phyloP scores from a whole-genome alignment of 2,113 vertebrate species.

The Neotragus moschatus region DNA sequence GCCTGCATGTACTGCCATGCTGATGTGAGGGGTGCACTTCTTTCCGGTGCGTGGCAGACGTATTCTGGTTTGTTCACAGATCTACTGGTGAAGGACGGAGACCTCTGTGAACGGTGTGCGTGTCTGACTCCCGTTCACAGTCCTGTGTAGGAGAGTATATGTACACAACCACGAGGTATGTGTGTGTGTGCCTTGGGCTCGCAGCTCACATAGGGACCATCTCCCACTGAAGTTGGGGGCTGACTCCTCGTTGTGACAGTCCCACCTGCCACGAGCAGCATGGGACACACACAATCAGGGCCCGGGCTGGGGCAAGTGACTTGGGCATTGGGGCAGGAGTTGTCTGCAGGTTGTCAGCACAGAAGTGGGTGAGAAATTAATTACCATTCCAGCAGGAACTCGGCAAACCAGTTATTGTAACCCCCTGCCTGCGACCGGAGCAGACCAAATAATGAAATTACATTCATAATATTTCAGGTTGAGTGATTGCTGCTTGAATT shows the following conservation, averaged over 20 bases:
- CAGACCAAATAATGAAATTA: constrained; percentile 61
- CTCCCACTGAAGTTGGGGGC: neutral
- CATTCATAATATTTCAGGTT: constrained; percentile 53
- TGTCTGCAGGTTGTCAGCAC: neutral
- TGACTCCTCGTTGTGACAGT: neutral
- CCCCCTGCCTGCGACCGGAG: neutral
- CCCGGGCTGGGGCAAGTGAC: neutral
- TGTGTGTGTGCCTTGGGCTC: accelerated
- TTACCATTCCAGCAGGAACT: neutral
- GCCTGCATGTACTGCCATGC: accelerated
- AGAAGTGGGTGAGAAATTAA: neutral
- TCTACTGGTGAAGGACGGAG: neutral
- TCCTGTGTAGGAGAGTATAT: accelerated
- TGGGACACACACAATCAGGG: neutral
- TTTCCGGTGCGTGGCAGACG: neutral
- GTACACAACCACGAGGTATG: accelerated
- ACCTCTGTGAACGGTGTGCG: neutral
- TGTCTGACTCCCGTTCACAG: neutral
- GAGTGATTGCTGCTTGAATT: constrained; percentile 52
- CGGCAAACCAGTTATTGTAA: neutral
- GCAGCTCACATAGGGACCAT: accelerated
- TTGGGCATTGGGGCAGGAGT: neutral
- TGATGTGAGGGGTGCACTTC: neutral
- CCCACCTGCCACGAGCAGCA: neutral
- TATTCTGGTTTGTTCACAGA: neutral